Percentiles rank a stretch among this genome's conserved stretches.
phyloP scores from a whole-genome alignment of 1,140 invertebrate species.

The Physella acuta region DNA sequence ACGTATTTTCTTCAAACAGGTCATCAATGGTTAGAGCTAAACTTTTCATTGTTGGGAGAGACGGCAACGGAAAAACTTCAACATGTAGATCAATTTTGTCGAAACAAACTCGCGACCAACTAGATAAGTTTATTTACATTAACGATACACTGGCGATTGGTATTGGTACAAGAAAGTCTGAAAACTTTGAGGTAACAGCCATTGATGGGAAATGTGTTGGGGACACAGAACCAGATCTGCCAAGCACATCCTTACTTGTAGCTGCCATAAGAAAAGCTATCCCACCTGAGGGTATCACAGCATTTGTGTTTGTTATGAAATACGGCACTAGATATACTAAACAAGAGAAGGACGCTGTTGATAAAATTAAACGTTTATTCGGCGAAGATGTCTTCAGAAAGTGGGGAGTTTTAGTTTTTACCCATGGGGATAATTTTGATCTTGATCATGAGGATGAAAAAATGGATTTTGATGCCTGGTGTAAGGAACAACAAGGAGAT shows the following conservation, averaged over 20 bases:
- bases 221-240: neutral
- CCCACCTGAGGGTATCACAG: neutral
- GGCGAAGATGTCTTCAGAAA: constrained; percentile 8
- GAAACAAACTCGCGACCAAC: too few relatives aligned
- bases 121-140: too few relatives aligned
- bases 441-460: neutral
- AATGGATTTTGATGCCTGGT: neutral
- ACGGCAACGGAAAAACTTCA: neutral
- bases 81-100: neutral
- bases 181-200: neutral
- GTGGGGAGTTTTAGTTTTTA: neutral
- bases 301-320: neutral
- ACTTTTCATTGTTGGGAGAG: neutral
- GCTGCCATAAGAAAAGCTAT: neutral
- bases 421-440: constrained; percentile 15
- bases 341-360: constrained; percentile 5
- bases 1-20: neutral
- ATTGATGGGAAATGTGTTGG: neutral
- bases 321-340: constrained; percentile 1
- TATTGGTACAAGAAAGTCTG: too few relatives aligned
- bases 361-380: neutral
- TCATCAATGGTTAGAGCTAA: neutral
- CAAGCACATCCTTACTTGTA: neutral
- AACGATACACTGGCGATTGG: too few relatives aligned
- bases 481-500: neutral